Conservation (phyloP, 2,113 vertebrate genomes). For the Numenius arquata region DNA sequence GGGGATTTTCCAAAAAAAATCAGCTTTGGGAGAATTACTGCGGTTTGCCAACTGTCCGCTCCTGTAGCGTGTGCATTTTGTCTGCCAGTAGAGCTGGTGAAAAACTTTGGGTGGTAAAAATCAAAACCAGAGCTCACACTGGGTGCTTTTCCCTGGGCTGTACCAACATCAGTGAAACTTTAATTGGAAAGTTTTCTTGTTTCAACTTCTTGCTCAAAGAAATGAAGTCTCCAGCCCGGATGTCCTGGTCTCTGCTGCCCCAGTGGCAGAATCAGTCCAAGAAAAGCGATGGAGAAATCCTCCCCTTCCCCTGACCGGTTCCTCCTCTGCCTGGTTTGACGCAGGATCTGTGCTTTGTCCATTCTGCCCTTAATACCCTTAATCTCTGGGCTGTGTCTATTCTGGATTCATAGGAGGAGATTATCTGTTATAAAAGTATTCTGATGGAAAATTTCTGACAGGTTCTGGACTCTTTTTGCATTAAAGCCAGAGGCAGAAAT, state of each 20-base stretch:
- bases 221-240: not conserved
- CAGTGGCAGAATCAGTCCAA: not conserved
- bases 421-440: not conserved
- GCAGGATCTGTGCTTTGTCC: not conserved
- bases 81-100: not conserved
- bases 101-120: not conserved
- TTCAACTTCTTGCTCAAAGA: not conserved
- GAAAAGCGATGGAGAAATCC: not conserved
- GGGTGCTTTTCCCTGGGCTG: not conserved
- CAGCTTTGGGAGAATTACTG: not conserved
- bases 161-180: not conserved
- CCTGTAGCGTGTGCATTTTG: not conserved
- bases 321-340: not conserved
- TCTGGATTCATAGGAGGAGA: not conserved
- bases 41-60: not conserved
- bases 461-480: not conserved
- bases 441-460: not conserved
- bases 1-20: not conserved
- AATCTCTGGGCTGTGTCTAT: not conserved
- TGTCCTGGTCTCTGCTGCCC: not conserved
- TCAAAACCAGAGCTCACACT: not conserved
- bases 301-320: not conserved
- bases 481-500: not conserved
- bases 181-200: not conserved
- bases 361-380: slow-evolving; percentile 20